Conservation (phyloP, 2,797 vertebrate genomes). For the Ataeniobius toweri region DNA sequence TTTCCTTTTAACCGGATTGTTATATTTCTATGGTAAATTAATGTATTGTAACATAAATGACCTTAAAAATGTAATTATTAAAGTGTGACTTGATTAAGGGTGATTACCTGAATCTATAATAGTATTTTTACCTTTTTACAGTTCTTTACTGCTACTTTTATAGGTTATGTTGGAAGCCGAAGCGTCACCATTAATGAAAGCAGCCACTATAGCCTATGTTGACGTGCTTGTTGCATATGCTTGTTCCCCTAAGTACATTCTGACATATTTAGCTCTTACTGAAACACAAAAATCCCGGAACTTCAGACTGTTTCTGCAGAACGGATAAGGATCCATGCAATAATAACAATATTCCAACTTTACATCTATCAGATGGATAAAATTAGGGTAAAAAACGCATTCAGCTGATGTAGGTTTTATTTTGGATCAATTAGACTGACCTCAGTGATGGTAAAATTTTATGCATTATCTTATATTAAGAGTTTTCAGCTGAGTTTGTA, state of each 20-base stretch:
- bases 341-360: not conserved
- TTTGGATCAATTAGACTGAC: too few species aligned
- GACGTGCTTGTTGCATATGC: not conserved
- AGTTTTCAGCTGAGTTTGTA: slow-evolving; percentile 43
- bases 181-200: not conserved
- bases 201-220: not conserved
- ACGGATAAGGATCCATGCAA: not conserved
- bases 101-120: too few species aligned
- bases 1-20: not conserved
- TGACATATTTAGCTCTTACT: not conserved
- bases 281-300: too few species aligned
- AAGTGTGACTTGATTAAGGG: not conserved
- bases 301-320: not conserved
- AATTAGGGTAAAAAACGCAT: not conserved
- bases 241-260: too few species aligned
- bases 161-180: not conserved
- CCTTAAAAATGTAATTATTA: too few species aligned
- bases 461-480: not conserved
- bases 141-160: not conserved
- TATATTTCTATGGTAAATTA: not conserved
- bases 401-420: not conserved
- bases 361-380: not conserved
- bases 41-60: not conserved
- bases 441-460: not conserved
- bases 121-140: not conserved